These are phyloP conservation scores for Drosophila burlai DNA, from an alignment of 1,140 invertebrate species.

Conservation along the genomic window DNA sequence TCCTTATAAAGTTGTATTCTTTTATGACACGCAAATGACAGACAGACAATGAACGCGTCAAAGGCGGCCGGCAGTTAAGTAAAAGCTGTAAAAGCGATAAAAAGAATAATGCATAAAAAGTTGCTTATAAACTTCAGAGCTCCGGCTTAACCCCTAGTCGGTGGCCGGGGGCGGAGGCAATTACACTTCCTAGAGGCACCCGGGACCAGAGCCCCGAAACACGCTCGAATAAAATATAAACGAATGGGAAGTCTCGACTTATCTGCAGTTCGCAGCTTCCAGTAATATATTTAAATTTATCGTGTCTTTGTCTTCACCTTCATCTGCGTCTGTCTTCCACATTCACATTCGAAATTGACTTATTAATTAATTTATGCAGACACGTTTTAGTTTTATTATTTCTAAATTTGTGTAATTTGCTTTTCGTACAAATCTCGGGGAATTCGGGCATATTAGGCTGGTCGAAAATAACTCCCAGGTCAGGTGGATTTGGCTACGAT, in stretches of 20 bases:
- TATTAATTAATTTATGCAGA: constrained; percentile 85
- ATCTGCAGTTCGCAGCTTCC: constrained; percentile 45
- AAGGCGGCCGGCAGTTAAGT: constrained; percentile 49
- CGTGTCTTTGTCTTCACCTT: constrained; percentile 23
- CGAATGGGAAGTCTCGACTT: constrained; percentile 29
- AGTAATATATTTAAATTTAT: constrained; percentile 56
- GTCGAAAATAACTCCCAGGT: background rate
- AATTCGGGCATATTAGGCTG: constrained; percentile 18
- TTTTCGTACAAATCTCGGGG: constrained; percentile 15
- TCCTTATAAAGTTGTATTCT: constrained; percentile 57
- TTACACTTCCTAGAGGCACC: constrained; percentile 15
- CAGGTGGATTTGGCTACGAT: constrained; percentile 19
- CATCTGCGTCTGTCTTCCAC: constrained; percentile 15
- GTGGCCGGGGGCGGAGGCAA: constrained; percentile 17
- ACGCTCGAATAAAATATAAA: constrained; percentile 14
- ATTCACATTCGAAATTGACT: constrained; percentile 73
- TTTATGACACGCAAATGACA: constrained; percentile 72
- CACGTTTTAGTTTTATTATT: constrained; percentile 85
- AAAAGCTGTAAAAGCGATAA: constrained; percentile 54
- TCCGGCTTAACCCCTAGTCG: constrained; percentile 43
- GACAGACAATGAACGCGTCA: constrained; percentile 54
- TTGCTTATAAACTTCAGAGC: constrained; percentile 41
- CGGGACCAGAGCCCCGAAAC: background rate
- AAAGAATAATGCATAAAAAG: constrained; percentile 62
- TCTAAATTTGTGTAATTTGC: constrained; percentile 82